Percentiles rank a stretch among this genome's conserved stretches.
Evolutionary conservation across 2,888 invertebrate genomes (phyloP).

Genomic region (Aphodius granarius): DNA sequence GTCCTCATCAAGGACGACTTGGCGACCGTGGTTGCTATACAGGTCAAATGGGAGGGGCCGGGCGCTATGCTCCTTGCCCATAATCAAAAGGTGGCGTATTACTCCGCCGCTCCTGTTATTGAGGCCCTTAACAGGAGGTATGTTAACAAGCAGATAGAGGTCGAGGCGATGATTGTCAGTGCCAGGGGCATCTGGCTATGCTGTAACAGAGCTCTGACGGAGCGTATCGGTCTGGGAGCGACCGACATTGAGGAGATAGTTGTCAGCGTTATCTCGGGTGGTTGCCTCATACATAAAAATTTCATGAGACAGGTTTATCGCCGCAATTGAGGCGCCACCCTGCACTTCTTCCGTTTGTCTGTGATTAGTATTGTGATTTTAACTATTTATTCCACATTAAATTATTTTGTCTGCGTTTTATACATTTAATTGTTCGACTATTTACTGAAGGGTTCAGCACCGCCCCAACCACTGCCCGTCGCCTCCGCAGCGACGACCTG

Average conservation of each 20-base stretch:
- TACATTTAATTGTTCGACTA: too few species aligned
- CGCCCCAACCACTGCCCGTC: too few species aligned
- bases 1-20: constrained; percentile 6
- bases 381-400: too few species aligned
- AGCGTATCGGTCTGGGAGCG: background rate
- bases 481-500: too few species aligned
- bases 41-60: constrained; percentile 29
- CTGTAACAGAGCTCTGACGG: background rate
- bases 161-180: background rate
- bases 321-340: too few species aligned
- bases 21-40: constrained; percentile 20
- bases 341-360: too few species aligned
- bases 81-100: constrained; percentile 21
- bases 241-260: background rate
- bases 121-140: background rate
- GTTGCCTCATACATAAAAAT: background rate
- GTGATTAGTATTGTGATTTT: too few species aligned
- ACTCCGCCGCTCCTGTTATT: constrained; percentile 11
- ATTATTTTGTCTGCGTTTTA: too few species aligned
- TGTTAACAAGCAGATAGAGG: background rate
- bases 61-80: constrained; percentile 16
- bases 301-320: background rate
- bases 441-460: too few species aligned
- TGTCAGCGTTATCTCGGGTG: background rate
- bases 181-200: background rate